Conservation (phyloP, 2,113 vertebrate species). For the Spea multiplicata region DNA sequence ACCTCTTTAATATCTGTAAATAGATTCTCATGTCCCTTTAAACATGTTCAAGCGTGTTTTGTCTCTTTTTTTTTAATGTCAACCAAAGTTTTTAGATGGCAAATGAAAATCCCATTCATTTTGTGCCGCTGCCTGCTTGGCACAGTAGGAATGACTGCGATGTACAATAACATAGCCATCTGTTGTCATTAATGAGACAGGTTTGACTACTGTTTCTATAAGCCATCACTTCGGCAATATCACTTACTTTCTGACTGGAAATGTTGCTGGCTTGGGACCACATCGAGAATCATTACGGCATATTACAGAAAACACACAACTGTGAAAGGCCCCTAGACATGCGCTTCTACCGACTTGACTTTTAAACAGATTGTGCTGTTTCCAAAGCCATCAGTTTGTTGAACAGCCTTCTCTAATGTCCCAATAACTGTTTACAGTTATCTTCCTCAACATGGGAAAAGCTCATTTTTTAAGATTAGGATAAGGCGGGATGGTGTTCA, state of each 20-base stretch:
- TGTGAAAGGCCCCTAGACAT: slow-evolving; percentile 10
- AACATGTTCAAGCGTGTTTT: no score
- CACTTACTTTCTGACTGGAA: slow-evolving; percentile 15
- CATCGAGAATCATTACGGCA: slow-evolving; percentile 20
- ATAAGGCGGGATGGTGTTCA: not conserved
- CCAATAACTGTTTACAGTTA: slow-evolving; percentile 1
- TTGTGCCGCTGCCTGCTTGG: not conserved
- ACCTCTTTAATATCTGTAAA: no score
- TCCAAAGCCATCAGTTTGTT: slow-evolving; percentile 42
- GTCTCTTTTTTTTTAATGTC: not conserved
- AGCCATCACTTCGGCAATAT: slow-evolving; percentile 15
- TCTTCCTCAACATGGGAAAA: slow-evolving; percentile 3
- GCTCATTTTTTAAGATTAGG: slow-evolving; percentile 9
- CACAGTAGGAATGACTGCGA: slow-evolving; percentile 20
- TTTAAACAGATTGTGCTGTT: slow-evolving; percentile 12
- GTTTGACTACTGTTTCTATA: slow-evolving; percentile 23
- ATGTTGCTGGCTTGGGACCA: slow-evolving; percentile 26
- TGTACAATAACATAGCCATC: slow-evolving; percentile 17
- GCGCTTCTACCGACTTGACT: slow-evolving; percentile 20
- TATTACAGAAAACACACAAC: not conserved
- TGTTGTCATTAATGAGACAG: slow-evolving; percentile 30
- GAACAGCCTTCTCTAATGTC: slow-evolving; percentile 25
- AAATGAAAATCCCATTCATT: not conserved
- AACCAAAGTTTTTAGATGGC: not conserved
- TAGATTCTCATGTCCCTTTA: no score